Evolutionary conservation across 2,113 vertebrate species (phyloP).

Genomic region (Mustelus asterias): DNA sequence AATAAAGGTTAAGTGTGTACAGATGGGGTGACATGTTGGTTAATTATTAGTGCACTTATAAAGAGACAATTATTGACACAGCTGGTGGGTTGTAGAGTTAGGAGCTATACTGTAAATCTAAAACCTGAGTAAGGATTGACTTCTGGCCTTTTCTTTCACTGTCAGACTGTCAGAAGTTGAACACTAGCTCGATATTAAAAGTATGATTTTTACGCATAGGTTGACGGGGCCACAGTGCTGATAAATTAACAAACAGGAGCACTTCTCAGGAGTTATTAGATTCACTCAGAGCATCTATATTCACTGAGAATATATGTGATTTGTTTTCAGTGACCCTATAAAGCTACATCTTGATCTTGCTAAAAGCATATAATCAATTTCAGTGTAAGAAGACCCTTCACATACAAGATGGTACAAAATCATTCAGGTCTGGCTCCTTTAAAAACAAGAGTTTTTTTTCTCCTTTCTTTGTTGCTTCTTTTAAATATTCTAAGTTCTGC

Average conservation of each 20-base stretch:
- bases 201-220: neutral
- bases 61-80: too few relatives aligned
- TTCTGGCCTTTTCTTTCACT: too few relatives aligned
- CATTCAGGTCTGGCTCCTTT: neutral
- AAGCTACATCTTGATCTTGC: neutral
- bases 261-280: neutral
- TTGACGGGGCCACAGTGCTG: neutral
- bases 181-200: neutral
- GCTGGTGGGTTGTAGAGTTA: too few relatives aligned
- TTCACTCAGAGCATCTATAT: neutral
- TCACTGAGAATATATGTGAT: neutral
- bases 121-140: too few relatives aligned
- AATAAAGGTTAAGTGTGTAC: too few relatives aligned
- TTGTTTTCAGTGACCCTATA: neutral
- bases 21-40: too few relatives aligned
- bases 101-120: too few relatives aligned
- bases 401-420: neutral
- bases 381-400: neutral
- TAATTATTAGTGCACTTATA: too few relatives aligned
- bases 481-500: neutral
- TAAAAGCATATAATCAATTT: neutral
- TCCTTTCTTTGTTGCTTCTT: neutral
- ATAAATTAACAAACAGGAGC: neutral
- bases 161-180: too few relatives aligned
- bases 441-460: neutral